Conservation (phyloP, 2,888 invertebrate genomes). For the Chloroclystis v-ata region DNA sequence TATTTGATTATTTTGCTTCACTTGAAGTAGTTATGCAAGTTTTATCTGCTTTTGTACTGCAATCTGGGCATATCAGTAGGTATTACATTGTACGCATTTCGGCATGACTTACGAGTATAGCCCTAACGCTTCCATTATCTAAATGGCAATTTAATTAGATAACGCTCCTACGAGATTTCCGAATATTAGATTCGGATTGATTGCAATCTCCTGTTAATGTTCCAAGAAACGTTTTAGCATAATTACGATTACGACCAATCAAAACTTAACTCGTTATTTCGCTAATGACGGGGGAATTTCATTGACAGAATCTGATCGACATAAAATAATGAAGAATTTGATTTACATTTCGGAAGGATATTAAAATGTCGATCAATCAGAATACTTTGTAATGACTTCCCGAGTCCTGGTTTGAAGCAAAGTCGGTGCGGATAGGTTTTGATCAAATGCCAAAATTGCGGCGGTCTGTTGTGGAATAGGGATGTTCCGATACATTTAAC, state of each 20-base stretch:
- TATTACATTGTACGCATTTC: no score
- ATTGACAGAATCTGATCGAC: conserved; percentile 27
- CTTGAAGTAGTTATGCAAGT: no score
- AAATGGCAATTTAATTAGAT: conserved; percentile 20
- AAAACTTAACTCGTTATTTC: conserved; percentile 31
- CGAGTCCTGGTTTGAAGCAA: conserved; percentile 4
- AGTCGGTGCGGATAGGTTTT: conserved; percentile 23
- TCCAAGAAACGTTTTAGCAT: conserved; percentile 22
- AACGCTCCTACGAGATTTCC: conserved; percentile 10
- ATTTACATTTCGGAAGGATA: conserved; percentile 29
- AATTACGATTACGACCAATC: conserved; percentile 29
- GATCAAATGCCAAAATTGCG: conserved; percentile 32
- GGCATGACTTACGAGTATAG: no score
- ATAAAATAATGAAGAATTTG: conserved; percentile 28
- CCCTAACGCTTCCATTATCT: conserved; percentile 7
- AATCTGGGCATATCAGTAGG: no score
- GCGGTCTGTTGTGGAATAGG: conserved; percentile 19
- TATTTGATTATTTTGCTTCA: no score
- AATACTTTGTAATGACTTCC: conserved; percentile 25
- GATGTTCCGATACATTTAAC: conserved; percentile 27
- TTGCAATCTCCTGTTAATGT: conserved; percentile 20
- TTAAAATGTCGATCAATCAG: conserved; percentile 32
- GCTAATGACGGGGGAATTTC: conserved; percentile 26
- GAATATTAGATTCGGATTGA: conserved; percentile 16
- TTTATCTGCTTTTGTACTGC: no score